Evolutionary conservation across 2,797 vertebrate species (phyloP), one percentile per base, ranked within the genome.

Genomic region (Urophycis tenuis): DNA sequence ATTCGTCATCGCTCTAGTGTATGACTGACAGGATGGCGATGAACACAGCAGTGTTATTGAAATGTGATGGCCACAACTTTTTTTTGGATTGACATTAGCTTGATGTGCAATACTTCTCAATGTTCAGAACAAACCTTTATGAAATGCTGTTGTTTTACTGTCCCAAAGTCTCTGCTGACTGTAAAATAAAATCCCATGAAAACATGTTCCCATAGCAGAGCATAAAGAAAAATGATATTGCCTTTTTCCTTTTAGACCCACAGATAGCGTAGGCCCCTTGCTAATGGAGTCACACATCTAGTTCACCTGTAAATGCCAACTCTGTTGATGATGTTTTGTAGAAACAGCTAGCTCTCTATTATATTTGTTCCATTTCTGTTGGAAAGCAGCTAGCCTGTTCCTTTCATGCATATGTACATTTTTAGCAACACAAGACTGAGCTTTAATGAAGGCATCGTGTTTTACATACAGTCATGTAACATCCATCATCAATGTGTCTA

Each of bases 81-180:
- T 39, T 73, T 19, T 85, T 83, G 36, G 76, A 71, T 64, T 74
- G 82, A 80, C 77, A 82, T 83, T 74, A 80, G 86, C 76, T 88
- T 82, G 81, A 85, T 88, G 88, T 91, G 83, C 85, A 89, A 84
- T 89, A 87, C 79, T 83, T 78, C 12, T 87, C 84, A 73, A 85
- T 80, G 82, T 79, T 10, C 15, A 77, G 73, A 79, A 79, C 19
- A 19, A 77, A 34, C 8, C 69, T 85, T 80, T 83, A 79, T 75
- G 75, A n/a, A 60, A 75, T 81, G 80, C 80, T 67, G 25, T 83
- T 81, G 76, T 78, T 89, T 85, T 83, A 78, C 49, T 29, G 83
- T 84, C 81, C 80, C 85, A 81, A 86, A 81, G 83, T 83, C 73
- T 67, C 60, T 29, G 60, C 25, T 12, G 79, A 85, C 73, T 74